These are phyloP conservation scores for Drosophila yakuba DNA, from an alignment of 1,140 invertebrate genomes.

Conservation along the genomic window DNA sequence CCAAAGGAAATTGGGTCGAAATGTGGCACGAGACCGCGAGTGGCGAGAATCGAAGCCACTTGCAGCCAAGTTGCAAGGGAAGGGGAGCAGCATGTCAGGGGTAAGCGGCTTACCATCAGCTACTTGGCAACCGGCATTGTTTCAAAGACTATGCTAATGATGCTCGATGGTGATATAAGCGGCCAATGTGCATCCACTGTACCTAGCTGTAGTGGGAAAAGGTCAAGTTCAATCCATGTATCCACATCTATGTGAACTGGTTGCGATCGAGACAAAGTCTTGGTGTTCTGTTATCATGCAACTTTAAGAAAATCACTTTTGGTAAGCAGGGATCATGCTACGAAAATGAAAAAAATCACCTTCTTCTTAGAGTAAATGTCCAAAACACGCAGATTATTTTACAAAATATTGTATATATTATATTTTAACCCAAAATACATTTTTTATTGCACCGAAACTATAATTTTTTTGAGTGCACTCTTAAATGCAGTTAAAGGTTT, in stretches of 20 bases:
- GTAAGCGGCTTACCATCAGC: conserved; percentile 39
- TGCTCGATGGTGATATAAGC: conserved; percentile 41
- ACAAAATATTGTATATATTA: too few relatives aligned
- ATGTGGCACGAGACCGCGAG: conserved; percentile 43
- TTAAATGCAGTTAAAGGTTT: not conserved
- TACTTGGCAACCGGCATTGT: conserved; percentile 26
- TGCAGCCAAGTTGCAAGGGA: conserved; percentile 10
- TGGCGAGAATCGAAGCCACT: conserved; percentile 42
- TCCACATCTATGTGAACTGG: not conserved
- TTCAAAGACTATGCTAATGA: conserved; percentile 35
- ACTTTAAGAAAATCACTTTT: not conserved
- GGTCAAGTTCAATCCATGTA: conserved; percentile 34
- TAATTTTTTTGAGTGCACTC: conserved; percentile 4
- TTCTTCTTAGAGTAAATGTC: too few relatives aligned
- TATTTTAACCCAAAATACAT: too few relatives aligned
- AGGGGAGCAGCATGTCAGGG: conserved; percentile 45
- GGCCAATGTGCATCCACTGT: conserved; percentile 23
- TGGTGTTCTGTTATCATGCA: not conserved
- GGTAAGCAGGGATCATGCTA: not conserved
- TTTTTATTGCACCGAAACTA: too few relatives aligned
- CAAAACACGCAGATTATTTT: too few relatives aligned
- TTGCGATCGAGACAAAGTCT: conserved; percentile 4
- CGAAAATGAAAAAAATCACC: too few relatives aligned
- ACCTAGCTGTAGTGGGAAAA: conserved; percentile 14
- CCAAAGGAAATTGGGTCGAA: conserved; percentile 50